phyloP scores from a whole-genome alignment of 2,113 vertebrate species.

The Ranitomeya variabilis region DNA sequence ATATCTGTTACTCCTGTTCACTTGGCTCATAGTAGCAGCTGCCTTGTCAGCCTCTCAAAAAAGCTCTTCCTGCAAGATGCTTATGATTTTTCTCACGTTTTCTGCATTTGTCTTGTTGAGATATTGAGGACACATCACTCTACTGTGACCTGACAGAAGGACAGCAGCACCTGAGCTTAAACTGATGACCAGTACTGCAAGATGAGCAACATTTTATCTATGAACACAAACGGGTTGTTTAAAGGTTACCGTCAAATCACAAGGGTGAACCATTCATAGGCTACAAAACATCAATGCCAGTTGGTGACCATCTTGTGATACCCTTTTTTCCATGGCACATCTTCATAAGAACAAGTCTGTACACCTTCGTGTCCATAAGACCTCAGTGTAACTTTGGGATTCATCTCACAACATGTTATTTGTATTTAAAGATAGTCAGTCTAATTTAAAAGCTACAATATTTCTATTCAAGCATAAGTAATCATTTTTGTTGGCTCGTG shows the following conservation, averaged over 20 bases:
- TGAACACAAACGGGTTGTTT: slow-evolving; percentile 44
- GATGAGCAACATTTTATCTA: slow-evolving; percentile 46
- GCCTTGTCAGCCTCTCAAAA: slow-evolving; percentile 57
- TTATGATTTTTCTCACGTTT: slow-evolving; percentile 57
- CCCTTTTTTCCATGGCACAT: not conserved
- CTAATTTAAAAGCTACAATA: too few relatives aligned
- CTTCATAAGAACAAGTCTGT: not conserved
- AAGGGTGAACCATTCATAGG: slow-evolving; percentile 8
- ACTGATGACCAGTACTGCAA: slow-evolving; percentile 47
- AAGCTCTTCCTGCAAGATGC: slow-evolving; percentile 56
- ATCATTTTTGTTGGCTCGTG: too few relatives aligned
- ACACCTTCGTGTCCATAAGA: not conserved
- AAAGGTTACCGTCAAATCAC: slow-evolving; percentile 35
- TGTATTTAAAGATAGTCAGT: too few relatives aligned
- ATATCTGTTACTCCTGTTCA: not conserved
- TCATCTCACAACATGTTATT: too few relatives aligned
- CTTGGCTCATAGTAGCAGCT: not conserved
- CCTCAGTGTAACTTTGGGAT: not conserved
- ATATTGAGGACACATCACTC: slow-evolving; percentile 58
- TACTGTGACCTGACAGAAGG: slow-evolving; percentile 60
- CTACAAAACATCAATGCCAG: not conserved
- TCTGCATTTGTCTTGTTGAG: slow-evolving; percentile 62
- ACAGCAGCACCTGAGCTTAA: slow-evolving; percentile 52
- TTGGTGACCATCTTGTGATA: not conserved
- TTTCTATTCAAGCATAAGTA: too few relatives aligned